A percentile compares a stretch with the other conserved stretches of the same genome.
Evolutionary conservation across 2,113 vertebrate genomes (phyloP).

Genomic region (Dasyprocta punctata): DNA sequence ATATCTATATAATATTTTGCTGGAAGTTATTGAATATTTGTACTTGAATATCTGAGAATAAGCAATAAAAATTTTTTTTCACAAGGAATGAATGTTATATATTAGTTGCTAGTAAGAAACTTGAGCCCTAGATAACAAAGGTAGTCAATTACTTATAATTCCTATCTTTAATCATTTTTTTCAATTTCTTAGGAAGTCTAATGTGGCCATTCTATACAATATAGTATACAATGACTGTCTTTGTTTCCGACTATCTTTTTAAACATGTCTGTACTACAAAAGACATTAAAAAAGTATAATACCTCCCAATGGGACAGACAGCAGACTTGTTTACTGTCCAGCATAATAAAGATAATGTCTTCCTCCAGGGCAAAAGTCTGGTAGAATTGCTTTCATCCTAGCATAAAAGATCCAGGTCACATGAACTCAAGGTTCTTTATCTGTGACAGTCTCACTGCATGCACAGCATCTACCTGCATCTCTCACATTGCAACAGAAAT

Average conservation of each 20-base stretch:
- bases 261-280: background rate
- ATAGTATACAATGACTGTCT: background rate
- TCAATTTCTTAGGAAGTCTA: background rate
- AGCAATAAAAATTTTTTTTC: constrained; percentile 73
- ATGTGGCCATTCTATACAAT: background rate
- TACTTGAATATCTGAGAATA: constrained; percentile 67
- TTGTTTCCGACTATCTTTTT: background rate
- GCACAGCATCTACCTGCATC: background rate
- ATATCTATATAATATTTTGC: constrained; percentile 47
- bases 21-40: constrained; percentile 68
- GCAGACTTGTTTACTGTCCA: constrained; percentile 20
- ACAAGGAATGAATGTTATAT: constrained; percentile 58
- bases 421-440: background rate
- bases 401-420: background rate
- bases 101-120: constrained; percentile 68
- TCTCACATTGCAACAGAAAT: background rate
- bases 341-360: background rate
- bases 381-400: constrained; percentile 32
- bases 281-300: background rate
- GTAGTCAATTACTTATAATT: constrained; percentile 70
- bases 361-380: background rate
- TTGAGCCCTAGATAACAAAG: constrained; percentile 68
- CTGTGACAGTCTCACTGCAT: background rate
- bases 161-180: background rate
- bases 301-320: background rate